phyloP scores from a whole-genome alignment of 2,113 vertebrate genomes.

The Otus sunia region DNA sequence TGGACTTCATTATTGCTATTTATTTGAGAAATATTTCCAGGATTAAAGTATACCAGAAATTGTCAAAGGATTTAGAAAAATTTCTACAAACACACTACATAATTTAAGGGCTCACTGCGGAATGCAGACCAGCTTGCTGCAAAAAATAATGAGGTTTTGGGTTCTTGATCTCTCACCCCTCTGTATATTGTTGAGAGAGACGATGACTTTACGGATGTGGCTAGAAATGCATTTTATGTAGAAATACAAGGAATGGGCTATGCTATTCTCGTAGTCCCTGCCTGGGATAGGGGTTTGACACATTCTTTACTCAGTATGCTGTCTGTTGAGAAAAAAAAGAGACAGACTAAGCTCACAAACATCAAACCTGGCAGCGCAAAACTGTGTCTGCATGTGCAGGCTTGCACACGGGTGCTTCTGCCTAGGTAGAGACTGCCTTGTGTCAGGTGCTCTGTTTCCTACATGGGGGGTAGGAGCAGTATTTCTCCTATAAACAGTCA shows the following conservation, averaged over 20 bases:
- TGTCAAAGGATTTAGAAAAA: neutral
- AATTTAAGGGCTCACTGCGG: neutral
- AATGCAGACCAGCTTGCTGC: neutral
- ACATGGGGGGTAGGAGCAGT: neutral
- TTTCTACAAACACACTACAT: neutral
- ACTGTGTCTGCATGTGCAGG: neutral
- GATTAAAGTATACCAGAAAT: neutral
- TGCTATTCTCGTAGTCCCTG: neutral
- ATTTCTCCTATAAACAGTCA: neutral
- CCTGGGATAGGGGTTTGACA: neutral
- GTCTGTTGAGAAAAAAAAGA: neutral
- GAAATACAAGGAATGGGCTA: neutral
- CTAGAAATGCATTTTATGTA: neutral
- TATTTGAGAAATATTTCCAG: neutral
- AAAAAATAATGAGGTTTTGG: neutral
- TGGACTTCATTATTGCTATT: neutral
- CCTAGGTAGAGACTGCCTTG: neutral
- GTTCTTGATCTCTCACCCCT: neutral
- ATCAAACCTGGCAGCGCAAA: neutral
- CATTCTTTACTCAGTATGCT: neutral
- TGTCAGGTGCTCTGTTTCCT: neutral
- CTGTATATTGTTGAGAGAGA: neutral
- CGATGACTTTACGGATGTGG: neutral
- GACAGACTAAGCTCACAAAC: neutral
- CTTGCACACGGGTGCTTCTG: neutral